Evolutionary conservation across 2,797 vertebrate genomes (phyloP), one percentile per base, ranked within the genome.

Genomic region (Clarias pachynema): DNA sequence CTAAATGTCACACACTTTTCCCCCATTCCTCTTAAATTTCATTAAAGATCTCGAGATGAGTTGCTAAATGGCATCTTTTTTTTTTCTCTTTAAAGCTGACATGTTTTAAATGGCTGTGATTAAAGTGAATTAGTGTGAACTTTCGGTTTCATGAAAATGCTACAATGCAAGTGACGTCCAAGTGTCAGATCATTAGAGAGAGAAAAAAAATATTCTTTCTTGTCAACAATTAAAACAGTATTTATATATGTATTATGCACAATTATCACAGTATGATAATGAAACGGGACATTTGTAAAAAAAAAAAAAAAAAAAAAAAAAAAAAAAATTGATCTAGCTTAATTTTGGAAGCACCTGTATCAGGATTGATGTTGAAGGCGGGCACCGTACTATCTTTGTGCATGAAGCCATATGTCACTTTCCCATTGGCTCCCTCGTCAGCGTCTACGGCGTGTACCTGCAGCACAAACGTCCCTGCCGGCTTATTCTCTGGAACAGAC

Each of bases 351-450:
- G 24, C 26, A 97, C 97, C 97, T 83, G 96, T 97, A 68, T 97
- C 97, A 20, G 97, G 96, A 87, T 98, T 95, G 77, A 98, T 96
- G 79, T 92, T 96, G 90, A 98, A 98, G 4, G 96, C 95, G 0
- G 97, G 97, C 3, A 96, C 91, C 4, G 95, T 95, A 87, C 96
- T 96, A 92, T 96, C 96, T 92, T 97, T 96, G 91, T 97, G 96
- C 96, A 98, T 96, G 91, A 98, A 95, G 87, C 97, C 95, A 0
- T 97, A 98, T 56, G 95, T 96, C 87, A 98, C 97, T 91, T 94
- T 85, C 26, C 97, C 97, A 74, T 97, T 98, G 90, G 93, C 93
- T 85, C 97, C 97, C 87, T 96, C 96, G 65, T 98, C 97, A 31
- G 96, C 96, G 88, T 98, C 97, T 87, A 94, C 94, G 10, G 97